phyloP scores from a whole-genome alignment of 30 jellyfish, hydroid and myxozoan genomes.

The Aurelia aurita region DNA sequence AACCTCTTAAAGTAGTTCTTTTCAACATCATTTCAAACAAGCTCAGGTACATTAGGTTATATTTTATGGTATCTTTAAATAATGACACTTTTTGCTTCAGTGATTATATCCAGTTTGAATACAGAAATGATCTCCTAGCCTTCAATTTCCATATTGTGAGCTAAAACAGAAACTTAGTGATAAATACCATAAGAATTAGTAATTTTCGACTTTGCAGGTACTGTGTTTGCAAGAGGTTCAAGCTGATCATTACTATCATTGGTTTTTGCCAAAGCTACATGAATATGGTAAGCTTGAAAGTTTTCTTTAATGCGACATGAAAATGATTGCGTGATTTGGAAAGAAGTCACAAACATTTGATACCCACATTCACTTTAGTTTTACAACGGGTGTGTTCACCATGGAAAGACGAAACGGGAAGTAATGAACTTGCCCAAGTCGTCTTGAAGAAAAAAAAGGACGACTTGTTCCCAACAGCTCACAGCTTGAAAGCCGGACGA shows the following conservation, averaged over 20 bases:
- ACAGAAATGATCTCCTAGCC: neutral
- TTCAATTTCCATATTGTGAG: neutral
- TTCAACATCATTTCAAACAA: no score
- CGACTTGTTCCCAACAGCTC: no score
- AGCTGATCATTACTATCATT: conserved; percentile 67
- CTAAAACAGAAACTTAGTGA: neutral
- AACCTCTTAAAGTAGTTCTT: no score
- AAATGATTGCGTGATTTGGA: neutral
- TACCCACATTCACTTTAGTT: no score
- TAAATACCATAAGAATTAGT: neutral
- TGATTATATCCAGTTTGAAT: no score
- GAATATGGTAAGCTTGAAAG: conserved; percentile 57
- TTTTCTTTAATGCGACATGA: neutral
- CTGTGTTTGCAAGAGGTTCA: conserved; percentile 96
- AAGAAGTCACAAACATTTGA: neutral
- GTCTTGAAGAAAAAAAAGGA: no score
- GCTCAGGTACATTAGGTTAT: no score
- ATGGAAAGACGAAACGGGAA: no score
- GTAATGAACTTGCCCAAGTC: neutral
- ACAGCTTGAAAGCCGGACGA: no score
- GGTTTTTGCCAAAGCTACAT: conserved; percentile 81
- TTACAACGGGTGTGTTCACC: no score
- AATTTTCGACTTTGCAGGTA: conserved; percentile 45
- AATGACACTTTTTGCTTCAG: no score
- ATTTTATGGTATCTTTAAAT: no score